Evolutionary conservation across 2,888 invertebrate species (phyloP).

Genomic region (Lasioglossum malachurum): DNA sequence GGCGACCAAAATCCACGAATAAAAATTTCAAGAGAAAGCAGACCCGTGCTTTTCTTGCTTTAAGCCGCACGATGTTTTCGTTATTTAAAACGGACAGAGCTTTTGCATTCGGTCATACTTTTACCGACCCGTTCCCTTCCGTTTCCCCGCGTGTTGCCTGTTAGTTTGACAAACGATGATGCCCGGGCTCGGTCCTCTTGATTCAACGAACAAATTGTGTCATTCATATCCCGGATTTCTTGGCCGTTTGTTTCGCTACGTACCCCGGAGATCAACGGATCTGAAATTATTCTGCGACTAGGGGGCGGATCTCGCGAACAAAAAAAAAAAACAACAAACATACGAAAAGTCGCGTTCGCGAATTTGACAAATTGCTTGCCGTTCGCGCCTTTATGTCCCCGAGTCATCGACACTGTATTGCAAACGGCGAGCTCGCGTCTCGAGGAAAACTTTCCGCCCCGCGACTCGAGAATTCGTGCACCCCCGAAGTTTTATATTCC

Average conservation of each 20-base stretch:
- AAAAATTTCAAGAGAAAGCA: neutral
- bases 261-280: neutral
- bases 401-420: constrained; percentile 8
- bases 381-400: neutral
- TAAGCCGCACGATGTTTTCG: neutral
- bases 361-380: constrained; percentile 9
- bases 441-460: constrained; percentile 5
- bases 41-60: neutral
- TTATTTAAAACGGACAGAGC: neutral
- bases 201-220: neutral
- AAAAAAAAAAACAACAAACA: neutral
- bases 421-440: neutral
- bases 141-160: neutral
- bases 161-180: neutral
- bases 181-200: neutral
- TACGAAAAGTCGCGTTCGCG: neutral
- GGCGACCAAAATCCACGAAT: neutral
- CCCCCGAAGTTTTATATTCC: neutral
- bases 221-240: neutral
- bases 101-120: neutral
- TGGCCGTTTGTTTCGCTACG: neutral
- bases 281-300: neutral
- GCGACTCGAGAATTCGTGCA: constrained; percentile 14
- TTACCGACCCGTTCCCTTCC: neutral
- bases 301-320: neutral